These are phyloP conservation scores for Ooceraea biroi DNA, from an alignment of 1,140 invertebrate genomes.

Conservation along the genomic window DNA sequence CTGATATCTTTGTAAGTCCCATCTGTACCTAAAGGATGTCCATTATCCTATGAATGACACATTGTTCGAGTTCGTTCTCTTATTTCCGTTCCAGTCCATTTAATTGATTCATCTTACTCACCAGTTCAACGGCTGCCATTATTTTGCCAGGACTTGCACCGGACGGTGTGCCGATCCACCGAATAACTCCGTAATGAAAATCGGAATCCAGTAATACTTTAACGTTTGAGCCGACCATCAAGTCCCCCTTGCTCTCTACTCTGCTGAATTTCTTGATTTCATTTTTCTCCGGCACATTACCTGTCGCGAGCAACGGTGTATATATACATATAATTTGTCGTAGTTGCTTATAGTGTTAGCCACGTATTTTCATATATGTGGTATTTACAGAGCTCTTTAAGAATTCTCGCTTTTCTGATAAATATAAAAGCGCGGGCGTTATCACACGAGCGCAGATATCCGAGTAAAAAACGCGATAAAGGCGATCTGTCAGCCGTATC, in stretches of 20 bases:
- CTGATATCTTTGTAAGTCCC: constrained; percentile 91
- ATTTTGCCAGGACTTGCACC: constrained; percentile 85
- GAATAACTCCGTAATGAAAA: constrained; percentile 92
- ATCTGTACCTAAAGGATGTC: constrained; percentile 89
- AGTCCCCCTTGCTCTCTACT: constrained; percentile 84
- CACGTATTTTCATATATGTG: not conserved
- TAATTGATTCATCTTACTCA: constrained; percentile 76
- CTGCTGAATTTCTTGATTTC: constrained; percentile 81
- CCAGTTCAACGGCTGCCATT: constrained; percentile 91
- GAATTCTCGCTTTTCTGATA: not conserved
- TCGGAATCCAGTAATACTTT: constrained; percentile 89
- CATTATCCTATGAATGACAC: constrained; percentile 86
- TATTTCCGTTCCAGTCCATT: not conserved
- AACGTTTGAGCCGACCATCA: constrained; percentile 91
- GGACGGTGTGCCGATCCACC: constrained; percentile 92
- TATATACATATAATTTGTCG: not conserved
- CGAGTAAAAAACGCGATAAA: not conserved
- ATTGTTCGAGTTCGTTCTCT: not conserved
- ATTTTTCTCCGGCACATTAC: constrained; percentile 80
- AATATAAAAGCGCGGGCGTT: constrained; percentile 1
- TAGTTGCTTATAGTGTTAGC: not conserved
- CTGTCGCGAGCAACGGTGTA: constrained; percentile 41
- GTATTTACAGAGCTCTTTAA: not conserved
- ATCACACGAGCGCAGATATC: constrained; percentile 31
- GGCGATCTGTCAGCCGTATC: constrained; percentile 44